Conservation (phyloP, 2,888 invertebrate species). For the Sminthurides aquaticus region DNA sequence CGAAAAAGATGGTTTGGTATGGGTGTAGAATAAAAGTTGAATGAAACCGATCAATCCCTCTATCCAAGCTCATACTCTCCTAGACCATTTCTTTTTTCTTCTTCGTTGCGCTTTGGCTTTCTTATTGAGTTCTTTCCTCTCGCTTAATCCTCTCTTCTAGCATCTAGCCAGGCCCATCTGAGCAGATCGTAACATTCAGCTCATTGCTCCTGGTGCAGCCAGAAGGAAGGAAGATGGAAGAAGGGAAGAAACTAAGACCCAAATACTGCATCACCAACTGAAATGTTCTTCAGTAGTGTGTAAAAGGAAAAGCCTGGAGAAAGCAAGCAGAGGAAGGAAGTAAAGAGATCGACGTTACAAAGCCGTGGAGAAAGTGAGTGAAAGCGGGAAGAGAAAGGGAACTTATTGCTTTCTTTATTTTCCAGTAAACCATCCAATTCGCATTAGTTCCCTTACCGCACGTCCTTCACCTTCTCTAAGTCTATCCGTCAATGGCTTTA, state of each 20-base stretch:
- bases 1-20: too few relatives aligned
- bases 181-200: not conserved
- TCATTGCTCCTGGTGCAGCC: not conserved
- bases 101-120: not conserved
- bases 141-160: not conserved
- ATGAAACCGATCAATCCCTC: constrained; percentile 16
- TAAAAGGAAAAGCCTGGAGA: too few relatives aligned
- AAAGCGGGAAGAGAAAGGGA: too few relatives aligned
- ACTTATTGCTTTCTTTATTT: not conserved
- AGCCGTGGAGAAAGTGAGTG: too few relatives aligned
- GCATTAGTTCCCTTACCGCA: not conserved
- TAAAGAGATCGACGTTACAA: too few relatives aligned
- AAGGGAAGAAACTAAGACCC: not conserved
- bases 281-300: too few relatives aligned
- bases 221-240: not conserved
- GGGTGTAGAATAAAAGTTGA: too few relatives aligned
- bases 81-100: constrained; percentile 9
- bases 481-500: not conserved
- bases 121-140: not conserved
- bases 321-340: too few relatives aligned
- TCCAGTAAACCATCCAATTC: not conserved
- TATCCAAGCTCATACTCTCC: not conserved
- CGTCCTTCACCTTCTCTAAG: not conserved
- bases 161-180: not conserved
- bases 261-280: too few relatives aligned